Evolutionary conservation across 2,888 invertebrate species (phyloP), one percentile per base, ranked within the genome.

Genomic region (Reticulitermes lucifugus): DNA sequence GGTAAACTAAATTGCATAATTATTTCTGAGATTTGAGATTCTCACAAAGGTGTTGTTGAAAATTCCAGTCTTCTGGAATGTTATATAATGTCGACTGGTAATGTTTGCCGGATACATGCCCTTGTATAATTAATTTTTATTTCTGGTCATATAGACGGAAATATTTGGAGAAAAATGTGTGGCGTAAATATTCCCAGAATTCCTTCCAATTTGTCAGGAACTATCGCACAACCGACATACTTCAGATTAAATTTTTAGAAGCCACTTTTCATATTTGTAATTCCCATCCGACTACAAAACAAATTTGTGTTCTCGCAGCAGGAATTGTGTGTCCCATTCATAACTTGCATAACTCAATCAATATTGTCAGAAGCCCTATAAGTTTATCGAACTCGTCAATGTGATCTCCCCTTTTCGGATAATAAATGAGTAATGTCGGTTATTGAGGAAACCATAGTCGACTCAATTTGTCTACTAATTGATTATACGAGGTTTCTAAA

Each of bases 381-480:
- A 41, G 18, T 73, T 65, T 4, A 25, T 7, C 25, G 14, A 65
- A 65, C 65, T 65, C 65, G 41, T 73, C 73, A 73, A 73, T 9
- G 71, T 25, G 73, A 73, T 73, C 25, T 65, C 65, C 65, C n/a
- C 65, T 65, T n/a, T 25, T 25, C 25, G n/a, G 25, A 65, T 65
- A 25, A 7, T 65, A 65, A 65, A 25, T 25, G 65, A 65, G n/a
- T 65, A n/a, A 65, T 65, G 25, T n/a, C n/a, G n/a, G 9, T 65
- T 65, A 25, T 65, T 9, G 65, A 65, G n/a, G 65, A 73, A 41
- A 41, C 41, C 21, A 73, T 73, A 29, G 73, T 73, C 21, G 7
- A 41, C 73, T 73, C 73, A 73, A 41, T 73, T 73, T 73, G 73
- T 9, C 73, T 41, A 73, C 21, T 35, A 73, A 41, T 73, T 73